Evolutionary conservation across 2,888 invertebrate genomes (phyloP), one percentile per base, ranked within the genome.

Genomic region (Pammene fasciana): DNA sequence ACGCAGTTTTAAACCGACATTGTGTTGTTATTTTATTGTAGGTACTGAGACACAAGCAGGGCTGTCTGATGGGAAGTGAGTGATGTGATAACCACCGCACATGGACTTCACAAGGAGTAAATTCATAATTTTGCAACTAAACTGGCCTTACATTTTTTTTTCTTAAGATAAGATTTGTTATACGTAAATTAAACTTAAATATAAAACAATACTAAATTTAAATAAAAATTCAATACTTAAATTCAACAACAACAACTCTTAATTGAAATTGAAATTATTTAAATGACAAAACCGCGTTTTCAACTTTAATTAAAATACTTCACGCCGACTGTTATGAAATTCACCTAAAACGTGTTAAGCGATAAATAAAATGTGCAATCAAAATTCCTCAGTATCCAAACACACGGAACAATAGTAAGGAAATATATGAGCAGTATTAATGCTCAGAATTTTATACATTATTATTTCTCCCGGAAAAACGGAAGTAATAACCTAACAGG

Each of bases 381-480:
- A 68, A 65, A 59, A 68, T 65, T 68, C 59, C 68, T 59, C 26
- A 13, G 34, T 34, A 38, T 56, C 56, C 43, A 52, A 54, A 26
- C 26, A 26, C 26, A 26, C 26, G 26, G 4, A 64, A 68, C 68
- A 68, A 68, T 68, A 68, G 68, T 65, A 38, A 65, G 68, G 65
- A 59, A 65, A 68, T 68, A 68, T 68, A 68, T 65, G 68, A 68
- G 68, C 57, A 59, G 46, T 65, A 68, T 68, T 65, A 68, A 65
- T 65, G 55, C 52, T 52, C 52, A 54, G 50, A 68, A 48, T 65
- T 67, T 61, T 56, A 46, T 68, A 54, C 65, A 57, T 65, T 65
- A 57, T 68, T 57, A 43, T 68, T 59, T 68, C 52, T 26, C 50
- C 57, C 64, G 65, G 11, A 59, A 65, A 65, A 68, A 65, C 65